Evolutionary conservation across 2,797 vertebrate genomes (phyloP).

Genomic region (Sebastes matsubarae): DNA sequence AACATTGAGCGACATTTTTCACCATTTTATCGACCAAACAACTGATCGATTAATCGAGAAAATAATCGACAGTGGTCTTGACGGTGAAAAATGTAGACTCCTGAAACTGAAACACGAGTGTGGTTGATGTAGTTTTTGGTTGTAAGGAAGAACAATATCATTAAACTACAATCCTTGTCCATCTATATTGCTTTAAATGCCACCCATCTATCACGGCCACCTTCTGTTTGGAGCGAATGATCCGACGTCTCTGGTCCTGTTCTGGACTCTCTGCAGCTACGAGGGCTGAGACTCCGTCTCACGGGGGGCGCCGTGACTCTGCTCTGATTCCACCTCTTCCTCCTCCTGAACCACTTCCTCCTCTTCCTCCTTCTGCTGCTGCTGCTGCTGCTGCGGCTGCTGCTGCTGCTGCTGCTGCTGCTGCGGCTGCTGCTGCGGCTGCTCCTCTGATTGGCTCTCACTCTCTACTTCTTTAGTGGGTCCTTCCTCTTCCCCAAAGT

Average conservation of each 20-base stretch:
- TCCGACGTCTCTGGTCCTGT: not conserved
- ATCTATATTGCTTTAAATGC: conserved; percentile 9
- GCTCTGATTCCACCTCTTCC: not conserved
- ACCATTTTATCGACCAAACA: no score
- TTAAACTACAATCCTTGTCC: not conserved
- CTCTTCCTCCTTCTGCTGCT: not conserved
- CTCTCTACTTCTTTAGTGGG: conserved; percentile 16
- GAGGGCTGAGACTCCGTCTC: conserved; percentile 34
- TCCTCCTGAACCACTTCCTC: conserved; percentile 12
- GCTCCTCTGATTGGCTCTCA: conserved; percentile 36
- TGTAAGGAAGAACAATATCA: not conserved
- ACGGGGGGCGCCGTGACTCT: not conserved
- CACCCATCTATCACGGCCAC: conserved; percentile 6
- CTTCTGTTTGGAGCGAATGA: not conserved
- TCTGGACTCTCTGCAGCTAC: conserved; percentile 28
- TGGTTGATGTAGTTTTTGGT: not conserved
- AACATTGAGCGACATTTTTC: no score
- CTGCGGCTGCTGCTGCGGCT: conserved; percentile 12
- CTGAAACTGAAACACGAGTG: not conserved
- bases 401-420: not conserved
- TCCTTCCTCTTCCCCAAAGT: conserved; percentile 38
- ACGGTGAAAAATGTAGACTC: not conserved
- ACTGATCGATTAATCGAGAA: no score
- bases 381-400: not conserved
- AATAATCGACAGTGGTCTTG: no score